A percentile compares a stretch with the other conserved stretches of the same genome.
These are phyloP conservation scores for Choloepus didactylus DNA, from an alignment of 2,797 vertebrate genomes.

Conservation along the genomic window DNA sequence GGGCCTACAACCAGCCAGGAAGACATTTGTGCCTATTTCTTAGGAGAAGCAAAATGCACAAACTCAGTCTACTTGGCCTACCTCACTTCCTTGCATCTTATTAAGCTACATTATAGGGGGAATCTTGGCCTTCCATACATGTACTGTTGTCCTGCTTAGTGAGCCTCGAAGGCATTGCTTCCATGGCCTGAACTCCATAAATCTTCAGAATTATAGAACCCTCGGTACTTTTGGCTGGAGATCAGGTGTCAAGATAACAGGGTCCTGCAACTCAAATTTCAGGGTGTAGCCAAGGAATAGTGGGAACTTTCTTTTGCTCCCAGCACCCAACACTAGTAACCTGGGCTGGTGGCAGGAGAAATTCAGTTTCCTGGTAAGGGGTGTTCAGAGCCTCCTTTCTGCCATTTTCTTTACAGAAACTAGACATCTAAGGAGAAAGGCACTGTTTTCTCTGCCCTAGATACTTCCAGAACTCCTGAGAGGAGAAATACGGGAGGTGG, in stretches of 20 bases:
- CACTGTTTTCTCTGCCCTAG: neutral
- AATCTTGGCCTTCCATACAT: neutral
- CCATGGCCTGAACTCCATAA: neutral
- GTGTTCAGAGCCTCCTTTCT: neutral
- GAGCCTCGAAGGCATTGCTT: neutral
- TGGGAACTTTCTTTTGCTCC: neutral
- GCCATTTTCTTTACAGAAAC: slow-evolving; percentile 28
- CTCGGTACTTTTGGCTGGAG: slow-evolving; percentile 4
- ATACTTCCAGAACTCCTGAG: neutral
- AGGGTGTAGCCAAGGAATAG: slow-evolving; percentile 15
- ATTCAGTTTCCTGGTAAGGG: neutral
- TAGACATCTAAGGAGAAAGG: neutral
- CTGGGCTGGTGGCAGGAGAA: neutral
- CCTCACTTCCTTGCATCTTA: neutral
- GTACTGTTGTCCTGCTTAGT: neutral
- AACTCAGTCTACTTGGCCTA: neutral
- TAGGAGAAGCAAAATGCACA: neutral
- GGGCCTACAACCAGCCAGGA: neutral
- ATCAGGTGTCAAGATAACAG: neutral
- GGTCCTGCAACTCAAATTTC: slow-evolving; percentile 32
- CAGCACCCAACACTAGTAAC: neutral
- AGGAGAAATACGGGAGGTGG: neutral
- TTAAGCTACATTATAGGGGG: neutral
- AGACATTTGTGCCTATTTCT: neutral
- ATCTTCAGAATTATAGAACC: slow-evolving; percentile 60